phyloP scores from a whole-genome alignment of 1,140 invertebrate species.

The Hesperophylax magnus region DNA sequence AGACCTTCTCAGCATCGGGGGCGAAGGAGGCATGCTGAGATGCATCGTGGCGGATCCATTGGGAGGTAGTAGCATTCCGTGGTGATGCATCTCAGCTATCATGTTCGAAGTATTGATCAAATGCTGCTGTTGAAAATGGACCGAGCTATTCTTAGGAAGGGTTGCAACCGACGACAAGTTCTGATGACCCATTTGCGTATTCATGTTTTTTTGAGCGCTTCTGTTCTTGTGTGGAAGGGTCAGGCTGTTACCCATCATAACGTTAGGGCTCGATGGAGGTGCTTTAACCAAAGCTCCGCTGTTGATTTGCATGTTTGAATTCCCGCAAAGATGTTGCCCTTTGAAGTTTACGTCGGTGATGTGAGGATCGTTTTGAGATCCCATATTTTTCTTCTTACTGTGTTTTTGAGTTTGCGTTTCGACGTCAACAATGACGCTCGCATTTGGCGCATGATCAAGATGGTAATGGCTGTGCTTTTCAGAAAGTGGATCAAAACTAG shows the following conservation, averaged over 20 bases:
- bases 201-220: constrained; percentile 65
- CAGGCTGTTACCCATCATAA: constrained; percentile 67
- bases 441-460: constrained; percentile 76
- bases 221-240: constrained; percentile 68
- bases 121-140: constrained; percentile 59
- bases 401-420: constrained; percentile 72
- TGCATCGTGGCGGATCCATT: constrained; percentile 63
- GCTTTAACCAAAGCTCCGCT: constrained; percentile 55
- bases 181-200: constrained; percentile 64
- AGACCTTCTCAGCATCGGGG: constrained; percentile 60
- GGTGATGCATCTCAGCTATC: constrained; percentile 64
- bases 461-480: constrained; percentile 78
- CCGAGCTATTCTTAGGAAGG: constrained; percentile 65
- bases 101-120: constrained; percentile 67
- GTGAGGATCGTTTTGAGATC: constrained; percentile 63
- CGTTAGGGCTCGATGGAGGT: constrained; percentile 64
- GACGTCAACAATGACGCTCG: constrained; percentile 84
- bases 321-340: constrained; percentile 63
- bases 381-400: constrained; percentile 62
- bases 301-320: constrained; percentile 56
- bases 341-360: constrained; percentile 68
- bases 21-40: constrained; percentile 57
- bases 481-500: constrained; percentile 78
- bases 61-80: constrained; percentile 64
- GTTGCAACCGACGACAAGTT: constrained; percentile 67